phyloP scores from a whole-genome alignment of 2,888 invertebrate genomes.

The Pseudeuparius sepicola region DNA sequence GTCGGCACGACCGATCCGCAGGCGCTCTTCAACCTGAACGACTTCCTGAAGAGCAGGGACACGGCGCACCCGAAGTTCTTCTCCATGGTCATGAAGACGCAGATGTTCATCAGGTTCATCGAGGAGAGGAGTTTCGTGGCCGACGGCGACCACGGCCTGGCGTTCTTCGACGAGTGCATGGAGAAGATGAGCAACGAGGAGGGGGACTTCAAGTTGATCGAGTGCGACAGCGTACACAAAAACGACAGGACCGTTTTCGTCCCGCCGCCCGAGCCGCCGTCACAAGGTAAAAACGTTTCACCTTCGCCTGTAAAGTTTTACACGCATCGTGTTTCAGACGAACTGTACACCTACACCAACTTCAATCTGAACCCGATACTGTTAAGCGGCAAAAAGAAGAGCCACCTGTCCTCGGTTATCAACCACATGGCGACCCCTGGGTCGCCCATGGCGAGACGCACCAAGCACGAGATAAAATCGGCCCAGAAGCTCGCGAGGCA shows the following conservation, averaged over 20 bases:
- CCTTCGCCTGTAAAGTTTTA: too few relatives aligned
- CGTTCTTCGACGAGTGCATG: conserved; percentile 95
- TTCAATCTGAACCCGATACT: conserved; percentile 46
- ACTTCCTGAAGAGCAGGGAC: conserved; percentile 81
- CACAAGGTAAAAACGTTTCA: conserved; percentile 31
- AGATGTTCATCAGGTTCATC: conserved; percentile 97
- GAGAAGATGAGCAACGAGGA: conserved; percentile 62
- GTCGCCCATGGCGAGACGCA: conserved; percentile 85
- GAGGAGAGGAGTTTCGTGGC: conserved; percentile 98
- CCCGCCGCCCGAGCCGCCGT: conserved; percentile 76
- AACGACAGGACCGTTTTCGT: conserved; percentile 92
- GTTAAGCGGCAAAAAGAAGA: conserved; percentile 36
- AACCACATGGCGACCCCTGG: conserved; percentile 49
- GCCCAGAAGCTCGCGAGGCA: conserved; percentile 73
- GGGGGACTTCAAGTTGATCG: conserved; percentile 57
- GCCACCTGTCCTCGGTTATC: conserved; percentile 33
- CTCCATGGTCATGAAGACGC: conserved; percentile 79
- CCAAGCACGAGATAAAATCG: conserved; percentile 90
- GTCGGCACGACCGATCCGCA: conserved; percentile 91
- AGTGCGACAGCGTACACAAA: conserved; percentile 66
- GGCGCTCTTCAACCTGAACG: conserved; percentile 87
- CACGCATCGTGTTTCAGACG: conserved; percentile 16
- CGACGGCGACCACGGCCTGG: conserved; percentile 92
- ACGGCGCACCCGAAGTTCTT: conserved; percentile 86
- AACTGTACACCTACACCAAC: conserved; percentile 22